Evolutionary conservation across 2,113 vertebrate species (phyloP).

Genomic region (Toxotes chatareus): DNA sequence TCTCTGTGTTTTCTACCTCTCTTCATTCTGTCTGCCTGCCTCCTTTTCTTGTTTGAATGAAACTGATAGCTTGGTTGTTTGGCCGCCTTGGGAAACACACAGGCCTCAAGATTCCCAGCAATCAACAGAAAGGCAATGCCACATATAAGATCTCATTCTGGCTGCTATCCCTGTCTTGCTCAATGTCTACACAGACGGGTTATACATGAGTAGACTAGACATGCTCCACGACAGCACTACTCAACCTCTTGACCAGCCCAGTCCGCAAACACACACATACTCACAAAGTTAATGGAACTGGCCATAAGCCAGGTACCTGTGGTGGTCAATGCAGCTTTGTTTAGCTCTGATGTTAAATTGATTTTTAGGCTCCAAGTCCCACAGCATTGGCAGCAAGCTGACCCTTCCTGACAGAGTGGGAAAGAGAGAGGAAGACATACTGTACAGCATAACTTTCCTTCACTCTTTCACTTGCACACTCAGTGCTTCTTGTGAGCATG

Average conservation of each 20-base stretch:
- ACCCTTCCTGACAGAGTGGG: slow-evolving; percentile 8
- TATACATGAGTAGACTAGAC: slow-evolving; percentile 24
- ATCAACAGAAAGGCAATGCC: slow-evolving; percentile 31
- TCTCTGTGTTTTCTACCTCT: background rate
- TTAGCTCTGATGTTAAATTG: slow-evolving; percentile 52
- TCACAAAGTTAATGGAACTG: slow-evolving; percentile 49
- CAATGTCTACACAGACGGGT: slow-evolving; percentile 12
- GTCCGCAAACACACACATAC: slow-evolving; percentile 27
- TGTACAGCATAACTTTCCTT: background rate
- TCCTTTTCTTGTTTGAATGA: slow-evolving; percentile 17
- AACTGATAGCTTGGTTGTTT: slow-evolving; percentile 16
- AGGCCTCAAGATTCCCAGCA: slow-evolving; percentile 27
- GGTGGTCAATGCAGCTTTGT: slow-evolving; percentile 62
- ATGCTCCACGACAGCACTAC: slow-evolving; percentile 28
- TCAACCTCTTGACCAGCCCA: slow-evolving; percentile 36
- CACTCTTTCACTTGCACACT: background rate
- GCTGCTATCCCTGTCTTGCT: background rate
- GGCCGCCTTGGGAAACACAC: background rate
- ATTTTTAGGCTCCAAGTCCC: slow-evolving; percentile 62
- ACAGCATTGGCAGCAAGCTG: slow-evolving; percentile 23
- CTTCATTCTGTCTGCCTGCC: slow-evolving; percentile 12
- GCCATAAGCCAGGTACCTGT: slow-evolving; percentile 44
- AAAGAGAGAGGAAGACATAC: background rate
- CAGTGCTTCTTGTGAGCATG: background rate
- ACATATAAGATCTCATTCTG: slow-evolving; percentile 30